Percentiles rank a stretch among this genome's conserved stretches.
Conservation (phyloP, 2,888 invertebrate species). For the Tetropium fuscum region DNA sequence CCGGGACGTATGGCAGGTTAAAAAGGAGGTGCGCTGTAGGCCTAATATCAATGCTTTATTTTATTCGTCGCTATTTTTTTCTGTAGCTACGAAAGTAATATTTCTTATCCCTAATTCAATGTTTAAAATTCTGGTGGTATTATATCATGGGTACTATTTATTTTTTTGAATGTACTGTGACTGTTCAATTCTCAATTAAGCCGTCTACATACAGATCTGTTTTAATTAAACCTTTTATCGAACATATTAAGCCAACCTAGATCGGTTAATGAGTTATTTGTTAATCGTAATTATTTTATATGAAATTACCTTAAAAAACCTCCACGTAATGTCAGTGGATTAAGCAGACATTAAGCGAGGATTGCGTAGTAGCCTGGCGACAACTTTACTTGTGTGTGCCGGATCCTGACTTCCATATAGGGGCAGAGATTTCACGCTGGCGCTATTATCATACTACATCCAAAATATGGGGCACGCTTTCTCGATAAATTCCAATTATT, state of each 20-base stretch:
- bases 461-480: constrained; percentile 39
- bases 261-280: constrained; percentile 10
- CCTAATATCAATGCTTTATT: no score
- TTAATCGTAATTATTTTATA: constrained; percentile 1
- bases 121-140: no score
- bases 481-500: constrained; percentile 36
- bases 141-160: no score
- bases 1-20: no score
- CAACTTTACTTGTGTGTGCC: constrained; percentile 29
- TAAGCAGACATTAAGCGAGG: constrained; percentile 18
- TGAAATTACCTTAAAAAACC: constrained; percentile 7
- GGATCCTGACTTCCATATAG: constrained; percentile 39
- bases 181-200: no score
- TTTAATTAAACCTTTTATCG: background rate
- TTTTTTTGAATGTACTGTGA: no score
- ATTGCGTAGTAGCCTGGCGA: constrained; percentile 25
- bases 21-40: no score
- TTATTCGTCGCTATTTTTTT: no score
- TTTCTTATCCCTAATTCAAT: no score
- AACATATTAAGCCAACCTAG: constrained; percentile 6
- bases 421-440: constrained; percentile 35
- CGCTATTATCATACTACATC: constrained; percentile 39
- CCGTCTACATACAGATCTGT: no score
- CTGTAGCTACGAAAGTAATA: no score
- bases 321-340: constrained; percentile 13